Conservation (phyloP, 92 coral and sea anemone genomes). For the Hydrozoanthus gracilis region DNA sequence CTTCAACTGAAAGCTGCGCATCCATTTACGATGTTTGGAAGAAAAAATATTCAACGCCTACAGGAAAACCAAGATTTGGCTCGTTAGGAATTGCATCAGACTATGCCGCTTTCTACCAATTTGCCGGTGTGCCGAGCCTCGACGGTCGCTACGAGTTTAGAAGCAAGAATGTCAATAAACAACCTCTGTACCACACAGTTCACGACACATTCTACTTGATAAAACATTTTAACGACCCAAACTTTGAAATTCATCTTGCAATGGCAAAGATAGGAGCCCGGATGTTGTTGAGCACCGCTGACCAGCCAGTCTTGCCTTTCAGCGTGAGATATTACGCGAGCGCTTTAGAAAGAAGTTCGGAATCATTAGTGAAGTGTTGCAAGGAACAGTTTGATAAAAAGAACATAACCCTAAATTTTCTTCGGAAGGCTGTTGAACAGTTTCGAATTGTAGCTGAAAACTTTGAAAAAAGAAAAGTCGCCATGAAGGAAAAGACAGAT, state of each 20-base stretch:
- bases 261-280: slow-evolving; percentile 70
- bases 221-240: slow-evolving; percentile 79
- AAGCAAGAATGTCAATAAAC: slow-evolving; percentile 48
- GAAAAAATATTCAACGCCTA: slow-evolving; percentile 45
- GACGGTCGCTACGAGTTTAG: slow-evolving; percentile 70
- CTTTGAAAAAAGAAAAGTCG: slow-evolving; percentile 54
- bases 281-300: slow-evolving; percentile 65
- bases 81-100: slow-evolving; percentile 59
- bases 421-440: slow-evolving; percentile 52
- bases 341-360: slow-evolving; percentile 49
- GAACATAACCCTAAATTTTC: slow-evolving; percentile 57
- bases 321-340: slow-evolving; percentile 57
- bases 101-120: slow-evolving; percentile 49
- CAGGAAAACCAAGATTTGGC: slow-evolving; percentile 61
- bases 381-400: slow-evolving; percentile 47
- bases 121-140: slow-evolving; percentile 80
- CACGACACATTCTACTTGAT: slow-evolving; percentile 90
- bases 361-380: slow-evolving; percentile 37
- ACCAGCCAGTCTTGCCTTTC: slow-evolving; percentile 70
- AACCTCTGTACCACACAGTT: slow-evolving; percentile 85
- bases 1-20: slow-evolving; percentile 32
- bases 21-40: slow-evolving; percentile 79
- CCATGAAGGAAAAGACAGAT: slow-evolving; percentile 30
- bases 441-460: slow-evolving; percentile 49
- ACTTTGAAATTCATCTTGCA: slow-evolving; percentile 73